Evolutionary conservation across 2,797 vertebrate species (phyloP).

Genomic region (Chaetophractus vellerosus): DNA sequence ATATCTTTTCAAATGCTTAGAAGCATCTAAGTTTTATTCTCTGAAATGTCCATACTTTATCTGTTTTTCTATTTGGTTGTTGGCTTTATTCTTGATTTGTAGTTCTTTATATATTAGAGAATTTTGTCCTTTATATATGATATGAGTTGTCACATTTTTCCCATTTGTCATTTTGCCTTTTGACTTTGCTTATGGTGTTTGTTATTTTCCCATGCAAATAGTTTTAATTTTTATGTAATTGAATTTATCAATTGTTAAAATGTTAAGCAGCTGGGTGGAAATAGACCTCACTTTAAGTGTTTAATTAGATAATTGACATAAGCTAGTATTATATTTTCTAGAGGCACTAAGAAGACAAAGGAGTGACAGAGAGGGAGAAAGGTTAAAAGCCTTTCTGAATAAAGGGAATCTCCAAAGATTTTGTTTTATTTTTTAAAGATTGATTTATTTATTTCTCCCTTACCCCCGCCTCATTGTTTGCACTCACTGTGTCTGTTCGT

Average conservation of each 20-base stretch:
- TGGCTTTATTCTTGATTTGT: constrained; percentile 21
- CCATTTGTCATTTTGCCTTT: constrained; percentile 38
- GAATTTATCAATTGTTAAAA: constrained; percentile 18
- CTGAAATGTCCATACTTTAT: constrained; percentile 8
- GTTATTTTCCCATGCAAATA: neutral
- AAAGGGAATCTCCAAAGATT: neutral
- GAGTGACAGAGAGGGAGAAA: neutral
- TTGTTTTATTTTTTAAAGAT: constrained; percentile 46
- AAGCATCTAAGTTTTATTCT: constrained; percentile 27
- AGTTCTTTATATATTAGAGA: constrained; percentile 6
- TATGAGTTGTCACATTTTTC: neutral
- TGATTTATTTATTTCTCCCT: neutral
- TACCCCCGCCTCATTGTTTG: too few species aligned
- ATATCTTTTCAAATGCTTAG: constrained; percentile 41
- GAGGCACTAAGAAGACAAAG: constrained; percentile 23
- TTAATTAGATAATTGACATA: neutral
- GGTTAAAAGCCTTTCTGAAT: neutral
- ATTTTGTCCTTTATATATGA: neutral
- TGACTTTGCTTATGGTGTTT: neutral
- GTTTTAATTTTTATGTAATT: constrained; percentile 20
- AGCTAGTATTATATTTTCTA: neutral
- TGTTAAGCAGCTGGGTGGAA: constrained; percentile 5
- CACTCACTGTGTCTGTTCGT: too few species aligned
- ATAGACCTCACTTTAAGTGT: neutral
- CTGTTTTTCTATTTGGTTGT: constrained; percentile 30